Percentiles rank a stretch among this genome's conserved stretches.
Evolutionary conservation across 2,113 vertebrate species (phyloP).

Genomic region (Podarcis raffonei): DNA sequence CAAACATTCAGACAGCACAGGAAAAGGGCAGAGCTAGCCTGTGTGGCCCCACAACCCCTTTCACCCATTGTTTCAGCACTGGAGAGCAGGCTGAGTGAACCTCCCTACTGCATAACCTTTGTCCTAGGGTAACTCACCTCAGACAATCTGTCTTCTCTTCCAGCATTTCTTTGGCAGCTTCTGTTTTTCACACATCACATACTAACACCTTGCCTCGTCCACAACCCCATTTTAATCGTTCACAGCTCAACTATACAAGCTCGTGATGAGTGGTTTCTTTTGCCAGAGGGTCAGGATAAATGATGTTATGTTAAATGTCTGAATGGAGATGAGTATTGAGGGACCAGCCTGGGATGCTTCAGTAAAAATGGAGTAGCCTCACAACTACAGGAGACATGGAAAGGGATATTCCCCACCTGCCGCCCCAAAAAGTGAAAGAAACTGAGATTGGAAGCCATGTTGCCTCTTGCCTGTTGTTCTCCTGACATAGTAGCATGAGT

Average conservation of each 20-base stretch:
- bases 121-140: background rate
- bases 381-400: background rate
- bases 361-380: background rate
- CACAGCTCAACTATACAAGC: background rate
- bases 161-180: background rate
- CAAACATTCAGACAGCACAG: background rate
- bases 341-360: background rate
- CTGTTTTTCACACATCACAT: background rate
- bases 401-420: rapidly evolving
- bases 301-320: background rate
- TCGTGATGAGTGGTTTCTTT: background rate
- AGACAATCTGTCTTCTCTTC: background rate
- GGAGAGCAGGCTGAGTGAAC: too few relatives aligned
- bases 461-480: rapidly evolving
- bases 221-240: rapidly evolving
- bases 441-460: background rate
- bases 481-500: rapidly evolving
- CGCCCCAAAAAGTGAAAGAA: background rate
- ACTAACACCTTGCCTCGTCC: background rate
- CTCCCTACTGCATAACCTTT: background rate
- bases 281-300: background rate
- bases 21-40: background rate
- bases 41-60: background rate
- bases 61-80: background rate
- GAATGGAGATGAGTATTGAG: background rate